phyloP scores from a whole-genome alignment of 2,113 vertebrate species.

The Sprattus sprattus region DNA sequence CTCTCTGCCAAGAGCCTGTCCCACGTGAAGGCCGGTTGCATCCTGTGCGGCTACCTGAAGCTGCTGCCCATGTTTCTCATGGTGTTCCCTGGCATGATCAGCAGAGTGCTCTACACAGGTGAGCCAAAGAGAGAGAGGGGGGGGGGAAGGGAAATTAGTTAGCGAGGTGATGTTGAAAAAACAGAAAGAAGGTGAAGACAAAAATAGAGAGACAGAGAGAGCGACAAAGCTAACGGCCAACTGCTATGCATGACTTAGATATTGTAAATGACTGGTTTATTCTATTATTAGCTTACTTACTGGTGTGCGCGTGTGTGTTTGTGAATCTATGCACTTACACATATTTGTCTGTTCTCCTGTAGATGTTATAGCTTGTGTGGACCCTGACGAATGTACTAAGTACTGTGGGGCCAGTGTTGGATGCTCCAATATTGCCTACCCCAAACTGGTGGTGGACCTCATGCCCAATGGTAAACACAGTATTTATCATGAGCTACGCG shows the following conservation, averaged over 20 bases:
- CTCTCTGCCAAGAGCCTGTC: constrained; percentile 95
- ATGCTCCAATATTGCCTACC: constrained; percentile 91
- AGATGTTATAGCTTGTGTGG: constrained; percentile 86
- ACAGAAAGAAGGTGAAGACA: neutral
- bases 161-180: neutral
- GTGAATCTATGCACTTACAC: neutral
- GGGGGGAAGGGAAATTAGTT: neutral
- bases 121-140: neutral
- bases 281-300: no score
- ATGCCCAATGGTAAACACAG: constrained; percentile 84
- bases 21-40: constrained; percentile 92
- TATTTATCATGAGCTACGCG: neutral
- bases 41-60: constrained; percentile 91
- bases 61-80: constrained; percentile 96
- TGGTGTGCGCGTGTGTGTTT: neutral
- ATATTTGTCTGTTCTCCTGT: neutral
- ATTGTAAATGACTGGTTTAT: no score
- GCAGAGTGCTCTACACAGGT: constrained; percentile 90
- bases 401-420: constrained; percentile 81
- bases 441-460: constrained; percentile 87
- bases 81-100: constrained; percentile 95
- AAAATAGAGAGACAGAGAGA: neutral
- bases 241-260: no score
- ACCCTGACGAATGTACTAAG: constrained; percentile 70
- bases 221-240: no score